Evolutionary conservation across 2,888 invertebrate genomes (phyloP).

Genomic region (Platycheirus rosarum): DNA sequence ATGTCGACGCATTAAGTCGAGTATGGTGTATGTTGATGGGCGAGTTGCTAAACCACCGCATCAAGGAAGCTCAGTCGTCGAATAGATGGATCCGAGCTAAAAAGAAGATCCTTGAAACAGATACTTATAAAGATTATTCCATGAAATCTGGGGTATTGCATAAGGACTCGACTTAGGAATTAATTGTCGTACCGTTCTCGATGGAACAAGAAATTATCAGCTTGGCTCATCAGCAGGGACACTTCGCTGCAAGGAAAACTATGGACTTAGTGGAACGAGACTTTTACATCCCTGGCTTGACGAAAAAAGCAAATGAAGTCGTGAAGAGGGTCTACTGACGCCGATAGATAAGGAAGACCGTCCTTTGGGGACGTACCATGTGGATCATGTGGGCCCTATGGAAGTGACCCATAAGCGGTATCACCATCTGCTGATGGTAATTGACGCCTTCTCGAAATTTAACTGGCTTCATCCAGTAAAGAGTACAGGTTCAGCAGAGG

Average conservation of each 20-base stretch:
- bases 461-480: slow-evolving; percentile 79
- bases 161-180: slow-evolving; percentile 1
- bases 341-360: slow-evolving; percentile 26
- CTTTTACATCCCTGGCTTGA: slow-evolving; percentile 16
- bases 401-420: slow-evolving; percentile 15
- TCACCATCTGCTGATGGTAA: slow-evolving; percentile 44
- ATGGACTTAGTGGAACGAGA: slow-evolving; percentile 9
- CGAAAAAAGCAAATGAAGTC: background rate
- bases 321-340: slow-evolving; percentile 31
- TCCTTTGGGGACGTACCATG: slow-evolving; percentile 27
- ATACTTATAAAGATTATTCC: slow-evolving; percentile 6
- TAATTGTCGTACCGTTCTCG: slow-evolving; percentile 26
- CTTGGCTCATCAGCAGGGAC: slow-evolving; percentile 25
- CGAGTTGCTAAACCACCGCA: slow-evolving; percentile 27
- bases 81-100: slow-evolving; percentile 4
- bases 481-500: slow-evolving; percentile 76
- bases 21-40: slow-evolving; percentile 14
- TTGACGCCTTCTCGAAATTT: slow-evolving; percentile 64
- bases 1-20: slow-evolving; percentile 44
- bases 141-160: slow-evolving; percentile 11
- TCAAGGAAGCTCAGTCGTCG: slow-evolving; percentile 12
- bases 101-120: background rate
- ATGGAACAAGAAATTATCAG: slow-evolving; percentile 38
- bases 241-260: slow-evolving; percentile 20
- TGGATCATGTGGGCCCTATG: slow-evolving; percentile 33